Evolutionary conservation across 2,113 vertebrate species (phyloP).

Genomic region (Myiozetetes cayanensis): DNA sequence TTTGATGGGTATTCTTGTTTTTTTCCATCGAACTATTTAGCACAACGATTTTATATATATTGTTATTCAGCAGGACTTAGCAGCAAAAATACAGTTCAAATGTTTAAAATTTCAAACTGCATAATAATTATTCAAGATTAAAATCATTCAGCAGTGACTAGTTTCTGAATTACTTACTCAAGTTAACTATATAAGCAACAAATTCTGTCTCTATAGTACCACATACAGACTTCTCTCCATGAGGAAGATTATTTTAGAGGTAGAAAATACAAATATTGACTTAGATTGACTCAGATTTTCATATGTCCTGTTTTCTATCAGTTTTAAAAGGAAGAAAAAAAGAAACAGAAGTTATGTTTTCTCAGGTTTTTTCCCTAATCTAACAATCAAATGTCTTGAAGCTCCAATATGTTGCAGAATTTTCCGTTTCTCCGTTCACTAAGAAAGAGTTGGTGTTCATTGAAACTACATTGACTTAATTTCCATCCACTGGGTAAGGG

Average conservation of each 20-base stretch:
- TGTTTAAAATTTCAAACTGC: conserved; percentile 1
- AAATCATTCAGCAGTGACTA: background rate
- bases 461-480: background rate
- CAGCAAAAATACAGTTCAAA: background rate
- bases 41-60: background rate
- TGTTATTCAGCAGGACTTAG: background rate
- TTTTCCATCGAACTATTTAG: background rate
- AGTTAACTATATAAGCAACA: background rate
- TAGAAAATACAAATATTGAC: background rate
- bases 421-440: background rate
- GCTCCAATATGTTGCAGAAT: background rate
- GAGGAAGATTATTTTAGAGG: background rate
- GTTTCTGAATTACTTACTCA: background rate
- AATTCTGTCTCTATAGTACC: background rate
- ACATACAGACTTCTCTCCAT: background rate
- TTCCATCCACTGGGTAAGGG: background rate
- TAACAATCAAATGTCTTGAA: background rate
- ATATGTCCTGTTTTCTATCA: background rate
- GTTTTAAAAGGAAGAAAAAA: background rate
- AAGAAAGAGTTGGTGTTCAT: background rate
- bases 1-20: background rate
- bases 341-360: background rate
- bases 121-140: background rate
- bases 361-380: background rate
- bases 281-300: background rate